phyloP scores from a whole-genome alignment of 2,113 vertebrate species.

The Syngnathoides biaculeatus region DNA sequence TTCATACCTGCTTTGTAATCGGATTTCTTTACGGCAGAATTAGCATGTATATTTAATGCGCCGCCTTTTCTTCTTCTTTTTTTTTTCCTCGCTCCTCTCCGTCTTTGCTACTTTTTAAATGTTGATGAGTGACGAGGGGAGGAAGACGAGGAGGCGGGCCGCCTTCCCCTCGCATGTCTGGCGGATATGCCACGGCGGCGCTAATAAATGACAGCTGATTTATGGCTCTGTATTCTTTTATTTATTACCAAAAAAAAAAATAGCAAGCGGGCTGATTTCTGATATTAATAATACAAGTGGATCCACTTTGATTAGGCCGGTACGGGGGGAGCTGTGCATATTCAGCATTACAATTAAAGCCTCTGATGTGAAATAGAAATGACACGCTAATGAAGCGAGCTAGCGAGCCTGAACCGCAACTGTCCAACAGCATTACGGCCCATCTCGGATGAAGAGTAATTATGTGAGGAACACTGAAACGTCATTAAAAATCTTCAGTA shows the following conservation, averaged over 20 bases:
- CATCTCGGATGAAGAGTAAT: constrained; percentile 99
- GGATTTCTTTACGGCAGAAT: constrained; percentile 97
- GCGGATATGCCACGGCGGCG: constrained; percentile 94
- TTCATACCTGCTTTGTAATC: constrained; percentile 97
- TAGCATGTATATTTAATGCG: constrained; percentile 99
- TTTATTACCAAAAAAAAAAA: constrained; percentile 99
- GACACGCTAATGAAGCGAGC: constrained; percentile 99
- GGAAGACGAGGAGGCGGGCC: constrained; percentile 87
- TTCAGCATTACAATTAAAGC: constrained; percentile 99
- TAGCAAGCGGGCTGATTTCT: constrained; percentile 99
- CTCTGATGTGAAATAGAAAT: constrained; percentile 99
- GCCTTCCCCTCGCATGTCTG: constrained; percentile 89
- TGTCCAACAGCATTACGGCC: constrained; percentile 99
- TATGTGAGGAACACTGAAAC: constrained; percentile 99
- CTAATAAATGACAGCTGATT: constrained; percentile 99
- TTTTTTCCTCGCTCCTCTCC: constrained; percentile 56
- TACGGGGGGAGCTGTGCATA: constrained; percentile 98
- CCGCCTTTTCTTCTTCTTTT: constrained; percentile 66
- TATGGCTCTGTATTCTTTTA: constrained; percentile 99
- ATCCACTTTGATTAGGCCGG: constrained; percentile 99
- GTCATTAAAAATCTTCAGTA: constrained; percentile 99
- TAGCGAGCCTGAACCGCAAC: constrained; percentile 99
- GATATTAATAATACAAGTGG: constrained; percentile 99
- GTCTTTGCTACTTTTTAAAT: constrained; percentile 81
- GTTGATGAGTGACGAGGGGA: constrained; percentile 95